Evolutionary conservation across 2,113 vertebrate genomes (phyloP).

Genomic region (human): DNA sequence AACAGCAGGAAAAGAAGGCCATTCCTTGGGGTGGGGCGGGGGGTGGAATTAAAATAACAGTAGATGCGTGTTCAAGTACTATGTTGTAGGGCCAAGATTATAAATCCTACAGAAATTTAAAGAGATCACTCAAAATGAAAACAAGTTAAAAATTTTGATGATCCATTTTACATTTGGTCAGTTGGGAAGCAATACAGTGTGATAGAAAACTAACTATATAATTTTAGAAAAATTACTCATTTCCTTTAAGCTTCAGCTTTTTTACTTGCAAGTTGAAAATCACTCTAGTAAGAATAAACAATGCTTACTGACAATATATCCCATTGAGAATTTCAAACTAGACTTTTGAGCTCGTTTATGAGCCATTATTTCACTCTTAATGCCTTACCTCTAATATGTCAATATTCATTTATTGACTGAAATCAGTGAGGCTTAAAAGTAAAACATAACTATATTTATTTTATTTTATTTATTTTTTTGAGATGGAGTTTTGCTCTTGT

Average conservation of each 20-base stretch:
- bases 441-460: not conserved
- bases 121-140: not conserved
- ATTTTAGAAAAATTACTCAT: constrained; percentile 22
- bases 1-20: not conserved
- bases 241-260: not conserved
- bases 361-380: not conserved
- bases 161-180: not conserved
- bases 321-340: constrained; percentile 33
- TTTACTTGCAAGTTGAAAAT: not conserved
- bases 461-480: too few relatives aligned
- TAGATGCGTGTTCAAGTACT: not conserved
- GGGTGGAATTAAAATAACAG: not conserved
- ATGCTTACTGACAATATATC: not conserved
- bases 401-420: not conserved
- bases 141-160: not conserved
- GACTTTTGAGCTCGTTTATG: not conserved
- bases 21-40: not conserved
- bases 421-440: not conserved
- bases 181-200: not conserved
- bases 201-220: not conserved
- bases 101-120: not conserved
- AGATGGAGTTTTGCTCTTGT: too few relatives aligned
- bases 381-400: not conserved
- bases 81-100: not conserved
- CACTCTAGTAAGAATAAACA: not conserved